These are phyloP conservation scores for Paracentrotus lividus DNA, from an alignment of 53 echinoderm and acorn worm genomes.

Conservation along the genomic window DNA sequence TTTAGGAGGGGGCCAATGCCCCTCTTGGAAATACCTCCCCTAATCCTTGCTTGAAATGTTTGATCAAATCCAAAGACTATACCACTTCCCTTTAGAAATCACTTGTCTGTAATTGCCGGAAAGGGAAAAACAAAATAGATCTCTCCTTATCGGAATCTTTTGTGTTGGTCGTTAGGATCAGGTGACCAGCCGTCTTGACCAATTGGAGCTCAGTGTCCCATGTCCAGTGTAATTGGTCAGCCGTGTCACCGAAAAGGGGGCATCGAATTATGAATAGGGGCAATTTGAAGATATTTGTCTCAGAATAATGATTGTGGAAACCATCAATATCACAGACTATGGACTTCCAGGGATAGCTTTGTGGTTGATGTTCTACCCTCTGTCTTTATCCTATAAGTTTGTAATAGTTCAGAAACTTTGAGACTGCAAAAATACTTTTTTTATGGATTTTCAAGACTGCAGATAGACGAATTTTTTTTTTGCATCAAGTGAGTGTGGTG, in stretches of 20 bases:
- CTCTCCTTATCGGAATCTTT: conserved; percentile 59
- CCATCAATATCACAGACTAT: conserved; percentile 44
- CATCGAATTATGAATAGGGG: conserved; percentile 20
- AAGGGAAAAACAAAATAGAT: conserved; percentile 58
- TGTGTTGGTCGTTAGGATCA: conserved; percentile 56
- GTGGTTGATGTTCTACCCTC: conserved; percentile 35
- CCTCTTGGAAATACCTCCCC: conserved; percentile 29
- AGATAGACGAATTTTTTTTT: no score
- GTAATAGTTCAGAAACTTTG: conserved; percentile 50
- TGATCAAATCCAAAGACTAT: conserved; percentile 54
- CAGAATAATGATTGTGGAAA: conserved; percentile 27
- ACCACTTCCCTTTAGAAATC: conserved; percentile 39
- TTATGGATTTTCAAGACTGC: no score
- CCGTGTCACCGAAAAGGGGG: neutral
- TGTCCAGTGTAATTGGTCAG: conserved; percentile 62
- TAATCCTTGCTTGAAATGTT: conserved; percentile 70
- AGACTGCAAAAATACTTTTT: neutral
- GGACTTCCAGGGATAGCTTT: neutral
- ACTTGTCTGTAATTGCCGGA: conserved; percentile 38
- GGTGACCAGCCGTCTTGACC: conserved; percentile 56
- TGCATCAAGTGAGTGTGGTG: no score
- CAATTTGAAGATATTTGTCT: conserved; percentile 44
- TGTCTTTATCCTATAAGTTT: conserved; percentile 32
- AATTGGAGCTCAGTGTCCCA: conserved; percentile 63
- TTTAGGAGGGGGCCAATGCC: conserved; percentile 72